Evolutionary conservation across 1,140 invertebrate species (phyloP), one percentile per base, ranked within the genome.

Genomic region (Neodiprion virginianus): DNA sequence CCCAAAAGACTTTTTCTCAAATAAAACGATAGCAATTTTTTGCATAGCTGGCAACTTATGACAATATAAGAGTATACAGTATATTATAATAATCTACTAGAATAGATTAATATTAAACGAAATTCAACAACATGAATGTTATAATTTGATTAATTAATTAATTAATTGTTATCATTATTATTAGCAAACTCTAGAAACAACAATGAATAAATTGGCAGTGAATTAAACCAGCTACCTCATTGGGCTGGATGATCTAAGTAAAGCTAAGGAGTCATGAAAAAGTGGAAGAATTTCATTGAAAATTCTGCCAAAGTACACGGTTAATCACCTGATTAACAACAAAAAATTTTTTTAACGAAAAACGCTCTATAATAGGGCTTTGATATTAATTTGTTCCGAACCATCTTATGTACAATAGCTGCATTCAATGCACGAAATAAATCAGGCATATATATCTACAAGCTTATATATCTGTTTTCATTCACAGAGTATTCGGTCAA

Each of bases 131-230:
- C 53, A 61, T 17, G 53, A 61, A 61, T 8, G 5, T 61, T 61
- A 14, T 61, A 14, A 14, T 61, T 61, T 17, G 53, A 61, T 40
- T 40, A 40, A 61, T 61, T 17, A 0, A 61, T 61, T 61, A 61
- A 61, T 61, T 61, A 61, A 61, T 61, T 40, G 1, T 40, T 40
- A 40, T 14, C 53, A 61, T 61, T 14, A 14, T 61, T 14, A 61
- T 61, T 17, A 61, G 53, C 53, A 61, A 61, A 61, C n/a, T 61
- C 53, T 79, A 75, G 72, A 49, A 79, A 79, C 74, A 84, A 82
- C 67, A 80, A 81, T 81, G 72, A 78, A 81, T 82, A 76, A 81
- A 79, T 85, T 83, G 84, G 84, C 84, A 87, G 85, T 86, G 81
- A 84, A 79, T 82, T 77, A 61, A 81, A 81, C 72, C 80, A 79